Evolutionary conservation across 2,888 invertebrate species (phyloP).

Genomic region (Campoletis raptor): DNA sequence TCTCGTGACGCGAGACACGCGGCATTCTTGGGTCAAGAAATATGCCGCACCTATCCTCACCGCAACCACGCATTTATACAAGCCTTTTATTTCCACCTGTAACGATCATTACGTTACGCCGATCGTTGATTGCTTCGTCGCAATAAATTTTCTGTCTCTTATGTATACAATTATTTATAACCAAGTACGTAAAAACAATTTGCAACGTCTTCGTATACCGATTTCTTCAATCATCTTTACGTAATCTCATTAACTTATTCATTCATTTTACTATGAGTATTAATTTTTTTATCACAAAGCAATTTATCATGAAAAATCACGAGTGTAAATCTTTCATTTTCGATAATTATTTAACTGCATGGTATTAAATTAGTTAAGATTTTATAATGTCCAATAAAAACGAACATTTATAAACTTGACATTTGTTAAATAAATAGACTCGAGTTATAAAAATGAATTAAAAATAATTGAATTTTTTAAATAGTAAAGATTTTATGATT

Average conservation of each 20-base stretch:
- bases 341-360: not conserved
- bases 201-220: conserved; percentile 32
- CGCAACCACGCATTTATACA: conserved; percentile 38
- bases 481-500: not conserved
- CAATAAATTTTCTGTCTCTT: conserved; percentile 36
- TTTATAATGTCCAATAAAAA: not conserved
- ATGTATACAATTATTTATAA: conserved; percentile 8
- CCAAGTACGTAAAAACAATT: conserved; percentile 28
- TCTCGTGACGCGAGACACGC: conserved; percentile 42
- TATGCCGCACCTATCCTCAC: conserved; percentile 66
- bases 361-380: not conserved
- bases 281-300: not conserved
- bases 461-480: not conserved
- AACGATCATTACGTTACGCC: conserved; percentile 30
- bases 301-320: not conserved
- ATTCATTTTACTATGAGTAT: not conserved
- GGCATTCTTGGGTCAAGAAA: conserved; percentile 67
- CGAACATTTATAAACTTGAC: not conserved
- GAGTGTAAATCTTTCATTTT: not conserved
- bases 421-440: not conserved
- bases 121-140: conserved; percentile 45
- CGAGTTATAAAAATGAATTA: not conserved
- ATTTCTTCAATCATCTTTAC: conserved; percentile 41
- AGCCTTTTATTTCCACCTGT: conserved; percentile 56
- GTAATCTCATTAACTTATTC: conserved; percentile 25